Percentiles rank a stretch among this genome's conserved stretches.
These are phyloP conservation scores for Drosophila punjabiensis DNA, from an alignment of 1,140 invertebrate species.

Conservation along the genomic window DNA sequence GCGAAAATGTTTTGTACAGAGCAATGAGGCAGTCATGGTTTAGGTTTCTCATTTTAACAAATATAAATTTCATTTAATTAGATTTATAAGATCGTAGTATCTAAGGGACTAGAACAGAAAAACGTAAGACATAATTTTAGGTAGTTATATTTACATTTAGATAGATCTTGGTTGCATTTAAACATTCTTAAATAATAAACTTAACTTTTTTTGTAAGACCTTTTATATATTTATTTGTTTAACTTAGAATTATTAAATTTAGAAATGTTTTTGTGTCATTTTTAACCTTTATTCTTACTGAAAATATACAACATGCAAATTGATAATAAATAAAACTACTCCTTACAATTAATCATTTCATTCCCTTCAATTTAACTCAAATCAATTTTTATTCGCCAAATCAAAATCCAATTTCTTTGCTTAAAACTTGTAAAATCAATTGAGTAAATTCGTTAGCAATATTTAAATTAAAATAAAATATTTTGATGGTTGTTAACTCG, in stretches of 20 bases:
- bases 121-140: too few species aligned
- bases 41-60: too few species aligned
- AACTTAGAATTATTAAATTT: neutral
- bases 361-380: constrained; percentile 1
- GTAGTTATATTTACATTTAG: too few species aligned
- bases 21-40: neutral
- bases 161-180: too few species aligned
- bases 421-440: neutral
- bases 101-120: too few species aligned
- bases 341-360: neutral
- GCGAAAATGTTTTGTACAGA: neutral
- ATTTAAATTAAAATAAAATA: neutral
- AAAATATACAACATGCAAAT: neutral
- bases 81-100: too few species aligned
- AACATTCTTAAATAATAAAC: too few species aligned
- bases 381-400: neutral
- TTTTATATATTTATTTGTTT: too few species aligned
- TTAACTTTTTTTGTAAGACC: too few species aligned
- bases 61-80: too few species aligned
- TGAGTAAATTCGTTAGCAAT: too few species aligned
- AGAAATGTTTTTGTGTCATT: neutral
- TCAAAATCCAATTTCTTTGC: neutral
- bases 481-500: neutral
- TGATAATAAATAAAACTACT: neutral
- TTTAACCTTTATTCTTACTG: neutral